Evolutionary conservation across 1,140 invertebrate species (phyloP).

Genomic region (Sycophaga agraensis): DNA sequence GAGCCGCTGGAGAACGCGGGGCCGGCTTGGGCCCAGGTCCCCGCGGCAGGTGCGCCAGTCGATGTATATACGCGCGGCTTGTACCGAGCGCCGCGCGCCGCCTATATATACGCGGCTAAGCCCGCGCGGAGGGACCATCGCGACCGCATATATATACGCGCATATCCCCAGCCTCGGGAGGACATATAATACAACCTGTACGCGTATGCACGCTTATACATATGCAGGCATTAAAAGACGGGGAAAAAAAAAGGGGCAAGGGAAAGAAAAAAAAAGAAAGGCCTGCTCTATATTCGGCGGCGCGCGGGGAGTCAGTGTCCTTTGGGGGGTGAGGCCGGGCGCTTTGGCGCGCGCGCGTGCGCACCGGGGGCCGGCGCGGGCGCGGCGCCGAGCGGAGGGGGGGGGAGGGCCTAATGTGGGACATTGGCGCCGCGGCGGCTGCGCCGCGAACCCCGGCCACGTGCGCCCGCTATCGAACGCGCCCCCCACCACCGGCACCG

Average conservation of each 20-base stretch:
- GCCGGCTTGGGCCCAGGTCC: no score
- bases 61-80: no score
- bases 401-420: constrained; percentile 43
- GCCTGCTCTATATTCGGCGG: constrained; percentile 22
- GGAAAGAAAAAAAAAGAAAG: no score
- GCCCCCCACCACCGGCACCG: constrained; percentile 25
- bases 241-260: constrained; percentile 21
- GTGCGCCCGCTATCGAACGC: constrained; percentile 56
- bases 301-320: constrained; percentile 51
- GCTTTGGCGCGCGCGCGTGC: constrained; percentile 9
- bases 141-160: no score
- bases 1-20: no score
- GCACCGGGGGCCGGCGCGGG: not conserved
- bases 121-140: no score
- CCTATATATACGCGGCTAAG: no score
- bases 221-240: constrained; percentile 7
- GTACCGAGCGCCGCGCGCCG: no score
- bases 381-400: no score
- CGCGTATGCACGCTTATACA: not conserved
- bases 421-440: constrained; percentile 54
- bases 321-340: constrained; percentile 38
- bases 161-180: no score
- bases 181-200: no score
- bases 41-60: no score
- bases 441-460: constrained; percentile 51